phyloP scores from a whole-genome alignment of 1,140 invertebrate species.

The Pygmarrhopalites habei region DNA sequence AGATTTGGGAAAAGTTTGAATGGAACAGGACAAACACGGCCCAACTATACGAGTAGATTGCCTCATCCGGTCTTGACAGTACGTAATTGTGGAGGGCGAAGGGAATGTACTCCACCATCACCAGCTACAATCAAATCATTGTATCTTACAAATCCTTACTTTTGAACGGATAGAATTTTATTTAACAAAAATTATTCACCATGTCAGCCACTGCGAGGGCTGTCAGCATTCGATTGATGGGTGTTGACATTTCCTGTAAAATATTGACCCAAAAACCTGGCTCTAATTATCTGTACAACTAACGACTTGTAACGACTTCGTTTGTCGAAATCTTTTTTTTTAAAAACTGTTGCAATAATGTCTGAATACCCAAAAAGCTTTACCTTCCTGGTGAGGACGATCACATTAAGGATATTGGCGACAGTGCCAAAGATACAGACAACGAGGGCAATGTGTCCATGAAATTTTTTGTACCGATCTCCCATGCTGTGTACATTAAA shows the following conservation, averaged over 20 bases:
- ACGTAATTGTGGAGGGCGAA: conserved; percentile 75
- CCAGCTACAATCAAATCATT: conserved; percentile 47
- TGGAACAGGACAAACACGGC: conserved; percentile 73
- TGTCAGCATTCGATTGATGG: conserved; percentile 82
- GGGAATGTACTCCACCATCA: conserved; percentile 90
- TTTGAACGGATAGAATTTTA: no score
- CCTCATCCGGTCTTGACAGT: conserved; percentile 44
- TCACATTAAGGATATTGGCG: conserved; percentile 82
- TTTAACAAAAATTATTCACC: no score
- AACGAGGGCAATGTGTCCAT: conserved; percentile 60
- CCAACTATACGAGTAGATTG: conserved; percentile 65
- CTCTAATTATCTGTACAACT: no score
- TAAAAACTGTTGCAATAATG: no score
- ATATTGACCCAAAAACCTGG: no score
- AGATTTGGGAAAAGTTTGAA: conserved; percentile 59
- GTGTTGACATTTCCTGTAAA: conserved; percentile 86
- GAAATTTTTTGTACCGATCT: conserved; percentile 46
- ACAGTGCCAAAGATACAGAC: conserved; percentile 82
- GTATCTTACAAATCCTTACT: no score
- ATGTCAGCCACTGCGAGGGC: conserved; percentile 86
- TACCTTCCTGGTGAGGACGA: conserved; percentile 73
- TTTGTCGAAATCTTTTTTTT: no score
- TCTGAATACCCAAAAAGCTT: no score
- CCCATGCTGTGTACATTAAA: conserved; percentile 11
- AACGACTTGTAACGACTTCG: no score